phyloP scores from a whole-genome alignment of 2,113 vertebrate genomes.

The Polypterus bichir region DNA sequence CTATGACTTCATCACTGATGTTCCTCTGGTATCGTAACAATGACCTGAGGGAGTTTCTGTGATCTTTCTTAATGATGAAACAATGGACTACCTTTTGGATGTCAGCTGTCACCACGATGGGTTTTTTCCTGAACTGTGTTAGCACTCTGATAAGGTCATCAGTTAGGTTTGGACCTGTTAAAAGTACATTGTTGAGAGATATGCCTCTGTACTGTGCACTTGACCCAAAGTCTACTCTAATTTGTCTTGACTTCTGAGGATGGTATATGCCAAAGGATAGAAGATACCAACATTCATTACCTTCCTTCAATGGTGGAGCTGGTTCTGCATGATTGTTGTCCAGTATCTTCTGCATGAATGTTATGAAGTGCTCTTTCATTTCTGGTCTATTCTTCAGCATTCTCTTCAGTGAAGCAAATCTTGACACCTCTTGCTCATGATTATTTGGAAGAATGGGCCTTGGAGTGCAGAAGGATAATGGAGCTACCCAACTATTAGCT shows the following conservation, averaged over 20 bases:
- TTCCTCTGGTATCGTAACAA: no score
- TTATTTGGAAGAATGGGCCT: not conserved
- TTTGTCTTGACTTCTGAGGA: not conserved
- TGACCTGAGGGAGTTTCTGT: not conserved
- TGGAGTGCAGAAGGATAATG: not conserved
- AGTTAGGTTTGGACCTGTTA: not conserved
- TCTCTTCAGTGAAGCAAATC: not conserved
- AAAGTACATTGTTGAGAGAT: not conserved
- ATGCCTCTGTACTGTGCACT: not conserved
- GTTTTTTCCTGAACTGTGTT: not conserved
- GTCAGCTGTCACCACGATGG: not conserved
- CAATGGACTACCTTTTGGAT: not conserved
- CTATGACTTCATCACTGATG: no score
- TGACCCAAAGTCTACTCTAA: not conserved
- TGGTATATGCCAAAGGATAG: conserved; percentile 2
- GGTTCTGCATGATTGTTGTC: not conserved
- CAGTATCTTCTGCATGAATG: not conserved
- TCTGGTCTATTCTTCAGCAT: not conserved
- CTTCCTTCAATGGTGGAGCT: not conserved
- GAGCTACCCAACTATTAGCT: not conserved
- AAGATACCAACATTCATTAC: not conserved
- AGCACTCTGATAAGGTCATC: not conserved
- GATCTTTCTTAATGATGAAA: not conserved
- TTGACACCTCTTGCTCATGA: not conserved
- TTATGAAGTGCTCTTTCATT: not conserved